phyloP scores from a whole-genome alignment of 2,797 vertebrate species.

The Falco novaeseelandiae region DNA sequence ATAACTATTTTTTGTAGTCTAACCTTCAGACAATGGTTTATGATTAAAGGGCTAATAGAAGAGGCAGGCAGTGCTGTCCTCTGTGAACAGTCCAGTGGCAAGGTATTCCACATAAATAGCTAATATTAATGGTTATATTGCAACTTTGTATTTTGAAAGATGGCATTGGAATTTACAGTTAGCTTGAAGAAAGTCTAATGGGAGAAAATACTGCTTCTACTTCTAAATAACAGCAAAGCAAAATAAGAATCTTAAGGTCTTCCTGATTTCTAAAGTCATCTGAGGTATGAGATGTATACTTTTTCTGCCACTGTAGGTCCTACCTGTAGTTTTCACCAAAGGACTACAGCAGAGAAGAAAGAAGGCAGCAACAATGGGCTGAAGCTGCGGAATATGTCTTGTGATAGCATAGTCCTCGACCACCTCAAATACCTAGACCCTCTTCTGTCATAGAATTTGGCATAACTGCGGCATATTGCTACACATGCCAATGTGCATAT shows the following conservation, averaged over 20 bases:
- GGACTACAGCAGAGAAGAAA: not conserved
- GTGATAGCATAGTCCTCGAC: not conserved
- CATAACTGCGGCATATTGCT: not conserved
- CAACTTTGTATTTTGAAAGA: not conserved
- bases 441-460: not conserved
- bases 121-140: not conserved
- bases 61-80: not conserved
- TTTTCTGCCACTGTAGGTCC: not conserved
- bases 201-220: not conserved
- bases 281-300: not conserved
- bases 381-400: not conserved
- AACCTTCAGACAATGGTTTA: not conserved
- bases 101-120: not conserved
- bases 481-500: accelerated
- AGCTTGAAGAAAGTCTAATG: not conserved
- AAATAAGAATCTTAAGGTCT: not conserved
- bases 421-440: not conserved
- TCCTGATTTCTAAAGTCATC: not conserved
- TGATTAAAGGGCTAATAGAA: not conserved
- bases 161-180: not conserved
- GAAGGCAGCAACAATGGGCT: not conserved
- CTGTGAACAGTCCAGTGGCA: not conserved
- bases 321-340: not conserved
- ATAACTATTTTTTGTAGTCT: not conserved
- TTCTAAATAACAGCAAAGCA: not conserved